These are phyloP conservation scores for Thamnophis elegans DNA, from an alignment of 2,797 vertebrate genomes.

Conservation along the genomic window DNA sequence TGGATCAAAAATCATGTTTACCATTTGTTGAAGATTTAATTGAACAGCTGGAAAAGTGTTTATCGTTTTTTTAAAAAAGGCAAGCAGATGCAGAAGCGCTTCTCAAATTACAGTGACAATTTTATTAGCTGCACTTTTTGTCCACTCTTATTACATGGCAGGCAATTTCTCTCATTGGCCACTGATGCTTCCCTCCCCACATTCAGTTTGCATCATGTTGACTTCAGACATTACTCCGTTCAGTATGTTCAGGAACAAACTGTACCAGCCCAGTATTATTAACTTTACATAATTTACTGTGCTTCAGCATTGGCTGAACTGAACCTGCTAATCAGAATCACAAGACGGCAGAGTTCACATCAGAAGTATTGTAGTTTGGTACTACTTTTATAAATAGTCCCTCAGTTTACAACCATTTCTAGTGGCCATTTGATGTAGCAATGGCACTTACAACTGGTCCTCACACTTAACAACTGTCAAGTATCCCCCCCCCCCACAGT, in stretches of 20 bases:
- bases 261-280: not conserved
- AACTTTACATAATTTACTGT: constrained; percentile 14
- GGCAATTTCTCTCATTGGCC: not conserved
- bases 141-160: not conserved
- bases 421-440: not conserved
- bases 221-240: not conserved
- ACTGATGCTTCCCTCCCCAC: not conserved
- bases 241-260: not conserved
- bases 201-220: not conserved
- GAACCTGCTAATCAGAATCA: not conserved
- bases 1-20: not conserved
- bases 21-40: not conserved
- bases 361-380: not conserved
- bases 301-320: not conserved
- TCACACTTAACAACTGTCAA: not conserved
- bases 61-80: not conserved
- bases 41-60: not conserved
- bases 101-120: not conserved
- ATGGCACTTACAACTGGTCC: not conserved
- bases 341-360: not conserved
- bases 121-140: not conserved
- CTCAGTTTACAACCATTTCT: not conserved
- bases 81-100: not conserved
- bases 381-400: not conserved
- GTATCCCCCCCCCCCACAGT: not conserved